Evolutionary conservation across 2,888 invertebrate species (phyloP), one percentile per base, ranked within the genome.

Genomic region (Hartigia nigra): DNA sequence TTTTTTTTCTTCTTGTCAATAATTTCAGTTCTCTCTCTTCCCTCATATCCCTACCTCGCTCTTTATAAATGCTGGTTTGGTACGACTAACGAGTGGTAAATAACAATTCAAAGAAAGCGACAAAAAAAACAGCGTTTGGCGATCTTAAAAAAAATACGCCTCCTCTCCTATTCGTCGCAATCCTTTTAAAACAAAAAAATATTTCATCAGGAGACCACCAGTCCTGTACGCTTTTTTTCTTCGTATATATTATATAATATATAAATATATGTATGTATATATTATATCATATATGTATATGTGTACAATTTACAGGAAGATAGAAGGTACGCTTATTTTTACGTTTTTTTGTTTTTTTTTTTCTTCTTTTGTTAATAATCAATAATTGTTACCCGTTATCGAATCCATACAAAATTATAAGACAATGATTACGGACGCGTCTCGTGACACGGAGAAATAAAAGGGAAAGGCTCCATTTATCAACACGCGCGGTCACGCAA

Each of bases 41-140:
- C 12, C 36, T 69, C 31, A 35, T 35, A 74, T 55, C 31, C 55
- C 55, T 34, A 14, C 69, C 32, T 74, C 35, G 1, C 12, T 74
- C 31, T 34, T 87, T 83, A 87, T 91, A 91, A 91, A 91, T 91
- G 91, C 91, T 34, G 74, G 88, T 82, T 91, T 89, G 91, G 91
- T 91, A 91, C 90, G 91, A 91, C 90, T 89, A 89, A 86, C 55
- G 55, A 55, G 55, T 23, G 55, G 14, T 55, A 55, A 55, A 23
- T 23, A 9, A 55, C 55, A 55, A 55, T 55, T 23, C 5, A 55
- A 55, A 23, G 12, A 14, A 39, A 39, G 55, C 9, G 9, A 23
- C 55, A 55, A 55, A 23, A 37, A 55, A 55, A 9, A 35, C 35
- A 35, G 35, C 35, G 35, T 23, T 9, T 2, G 14, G 9, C 55